Base-by-base conservation (phyloP, 2,797 vertebrate genomes). In the Rhadinocentrus ornatus region DNA sequence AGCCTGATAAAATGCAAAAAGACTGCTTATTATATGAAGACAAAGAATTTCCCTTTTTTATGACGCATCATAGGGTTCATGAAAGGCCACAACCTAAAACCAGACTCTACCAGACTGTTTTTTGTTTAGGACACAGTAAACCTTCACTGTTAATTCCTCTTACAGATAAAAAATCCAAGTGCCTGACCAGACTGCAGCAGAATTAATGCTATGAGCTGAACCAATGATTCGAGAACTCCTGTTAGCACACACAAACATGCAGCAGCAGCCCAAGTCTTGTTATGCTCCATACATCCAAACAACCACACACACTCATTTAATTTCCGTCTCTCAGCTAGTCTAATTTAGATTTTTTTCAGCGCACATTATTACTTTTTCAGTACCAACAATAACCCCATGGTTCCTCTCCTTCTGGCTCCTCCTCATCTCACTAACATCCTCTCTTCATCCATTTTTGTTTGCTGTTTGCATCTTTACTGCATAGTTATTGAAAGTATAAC, bases 291-390 rank as follows among this genome's bases (percentile, higher is more conserved):
- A 75, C 80, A 80, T 71, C 80, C 72, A 74, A 44, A 61, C 73
- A 68, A 70, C 29, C 24, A 24, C 24, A 48, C 46, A 46, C 61
- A 34, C 34, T 75, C 62, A 73, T 85, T 89, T 90, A 62, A 90
- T 90, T 89, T 90, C 88, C 80, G 69, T 73, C 83, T 56, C 73
- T 64, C 70, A 69, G 84, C 70, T 71, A 73, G 73, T 79, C 75
- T 86, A 80, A 90, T 90, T 90, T 87, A 9, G 52, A 68, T 60
- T 85, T 86, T 87, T 80, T 72, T 84, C 71, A 61, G 55, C 62
- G 53, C 69, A 77, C 65, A 85, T 89, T 88, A 90, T 89, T 88
- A 82, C 83, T 86, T 89, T 89, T 86, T 81, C 74, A 81, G 69
- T 80, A 75, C 61, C 63, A 83, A 81, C 75, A 90, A 86, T 76